Conservation (phyloP, 1,140 invertebrate genomes). For the Bombus soroeensis region DNA sequence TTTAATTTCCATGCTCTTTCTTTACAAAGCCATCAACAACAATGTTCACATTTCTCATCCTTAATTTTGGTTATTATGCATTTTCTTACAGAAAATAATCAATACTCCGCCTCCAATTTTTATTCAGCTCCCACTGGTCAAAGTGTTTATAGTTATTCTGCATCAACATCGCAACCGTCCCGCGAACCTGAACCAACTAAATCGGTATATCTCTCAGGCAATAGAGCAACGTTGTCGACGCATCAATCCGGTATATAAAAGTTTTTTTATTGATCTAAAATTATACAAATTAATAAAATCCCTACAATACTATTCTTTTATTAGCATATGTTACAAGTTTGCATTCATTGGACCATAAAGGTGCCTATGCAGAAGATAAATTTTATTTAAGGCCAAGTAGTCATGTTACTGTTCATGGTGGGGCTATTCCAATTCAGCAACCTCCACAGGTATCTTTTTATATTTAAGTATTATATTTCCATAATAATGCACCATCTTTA, state of each 20-base stretch:
- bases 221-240: slow-evolving; percentile 71
- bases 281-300: slow-evolving; percentile 14
- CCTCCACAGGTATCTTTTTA: slow-evolving; percentile 78
- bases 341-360: slow-evolving; percentile 76
- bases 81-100: slow-evolving; percentile 73
- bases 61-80: slow-evolving; percentile 4
- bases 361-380: slow-evolving; percentile 78
- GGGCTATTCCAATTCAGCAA: slow-evolving; percentile 83
- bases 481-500: not conserved
- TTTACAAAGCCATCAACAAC: slow-evolving; percentile 16
- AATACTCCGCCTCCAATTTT: slow-evolving; percentile 77
- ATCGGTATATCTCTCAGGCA: slow-evolving; percentile 76
- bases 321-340: slow-evolving; percentile 77
- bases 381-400: slow-evolving; percentile 80
- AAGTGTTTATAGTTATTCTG: slow-evolving; percentile 76
- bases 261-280: not conserved
- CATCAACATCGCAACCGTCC: slow-evolving; percentile 75
- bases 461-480: slow-evolving; percentile 13
- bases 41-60: not conserved
- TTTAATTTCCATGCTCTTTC: slow-evolving; percentile 30
- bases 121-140: slow-evolving; percentile 74
- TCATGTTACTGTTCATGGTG: slow-evolving; percentile 82
- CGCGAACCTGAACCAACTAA: slow-evolving; percentile 77
- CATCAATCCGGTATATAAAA: slow-evolving; percentile 72
- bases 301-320: slow-evolving; percentile 20